Conservation (phyloP, 2,113 vertebrate genomes). For the Eulemur rufifrons region DNA sequence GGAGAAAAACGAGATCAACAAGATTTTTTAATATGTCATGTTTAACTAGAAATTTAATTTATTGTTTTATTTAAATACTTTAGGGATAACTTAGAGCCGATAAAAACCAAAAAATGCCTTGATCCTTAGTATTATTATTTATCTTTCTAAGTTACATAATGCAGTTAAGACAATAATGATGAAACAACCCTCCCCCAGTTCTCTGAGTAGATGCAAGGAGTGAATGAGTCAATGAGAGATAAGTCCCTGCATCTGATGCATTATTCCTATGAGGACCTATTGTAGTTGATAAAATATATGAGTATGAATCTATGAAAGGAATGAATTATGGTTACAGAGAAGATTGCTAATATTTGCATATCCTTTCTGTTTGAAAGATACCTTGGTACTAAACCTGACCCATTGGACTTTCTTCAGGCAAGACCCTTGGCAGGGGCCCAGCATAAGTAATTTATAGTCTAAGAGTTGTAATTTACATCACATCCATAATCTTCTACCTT, state of each 20-base stretch:
- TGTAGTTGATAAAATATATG: constrained; percentile 42
- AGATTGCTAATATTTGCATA: constrained; percentile 51
- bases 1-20: not conserved
- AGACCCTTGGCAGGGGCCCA: constrained; percentile 41
- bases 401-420: constrained; percentile 5
- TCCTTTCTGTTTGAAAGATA: constrained; percentile 50
- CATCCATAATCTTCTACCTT: constrained; percentile 50
- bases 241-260: not conserved
- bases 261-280: not conserved
- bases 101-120: not conserved
- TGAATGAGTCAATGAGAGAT: not conserved
- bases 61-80: constrained; percentile 36
- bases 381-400: constrained; percentile 23
- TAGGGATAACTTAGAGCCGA: not conserved
- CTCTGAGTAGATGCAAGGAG: not conserved
- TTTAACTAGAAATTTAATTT: constrained; percentile 43
- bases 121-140: not conserved
- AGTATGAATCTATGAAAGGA: constrained; percentile 29
- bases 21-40: not conserved
- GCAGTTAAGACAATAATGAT: constrained; percentile 41
- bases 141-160: constrained; percentile 10
- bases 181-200: not conserved
- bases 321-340: constrained; percentile 47
- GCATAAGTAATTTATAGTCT: constrained; percentile 40
- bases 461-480: constrained; percentile 47